A percentile compares a stretch with the other conserved stretches of the same genome.
These are phyloP conservation scores for Germaria angustata DNA, from an alignment of 2,888 invertebrate genomes.

Conservation along the genomic window DNA sequence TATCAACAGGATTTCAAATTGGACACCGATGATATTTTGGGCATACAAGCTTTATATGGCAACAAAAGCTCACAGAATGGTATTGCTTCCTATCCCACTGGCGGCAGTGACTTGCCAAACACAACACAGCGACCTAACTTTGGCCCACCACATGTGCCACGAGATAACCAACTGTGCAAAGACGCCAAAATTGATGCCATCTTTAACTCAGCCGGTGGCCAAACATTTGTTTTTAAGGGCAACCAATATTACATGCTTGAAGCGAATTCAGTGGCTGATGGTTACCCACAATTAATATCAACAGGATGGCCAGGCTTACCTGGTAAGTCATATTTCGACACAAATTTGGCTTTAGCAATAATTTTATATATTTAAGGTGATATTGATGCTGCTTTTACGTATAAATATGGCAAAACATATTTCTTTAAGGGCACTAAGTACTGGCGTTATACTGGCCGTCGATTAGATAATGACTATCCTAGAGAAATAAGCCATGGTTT, in stretches of 20 bases:
- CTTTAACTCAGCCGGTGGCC: constrained; percentile 92
- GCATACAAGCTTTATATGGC: constrained; percentile 88
- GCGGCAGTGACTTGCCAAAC: constrained; percentile 70
- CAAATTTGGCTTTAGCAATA: background rate
- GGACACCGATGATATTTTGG: constrained; percentile 89
- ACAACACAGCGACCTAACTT: constrained; percentile 73
- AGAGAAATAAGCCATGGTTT: constrained; percentile 96
- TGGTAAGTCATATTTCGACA: no score
- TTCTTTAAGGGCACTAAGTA: no score
- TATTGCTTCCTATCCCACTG: constrained; percentile 70
- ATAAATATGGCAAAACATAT: no score
- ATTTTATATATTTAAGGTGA: constrained; percentile 78
- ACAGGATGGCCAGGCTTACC: constrained; percentile 91
- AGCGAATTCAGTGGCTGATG: constrained; percentile 90
- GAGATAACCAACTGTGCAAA: constrained; percentile 87
- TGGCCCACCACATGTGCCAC: constrained; percentile 82
- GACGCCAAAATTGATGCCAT: constrained; percentile 92
- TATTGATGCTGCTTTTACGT: constrained; percentile 97
- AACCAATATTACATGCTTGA: constrained; percentile 93
- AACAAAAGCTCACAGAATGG: constrained; percentile 80
- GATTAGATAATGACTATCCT: constrained; percentile 93
- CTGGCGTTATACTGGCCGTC: constrained; percentile 92
- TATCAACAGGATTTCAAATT: constrained; percentile 92
- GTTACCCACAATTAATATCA: constrained; percentile 93
- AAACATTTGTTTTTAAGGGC: constrained; percentile 95